Evolutionary conservation across 2,113 vertebrate species (phyloP), one percentile per base, ranked within the genome.

Genomic region (Apaloderma vittatum): DNA sequence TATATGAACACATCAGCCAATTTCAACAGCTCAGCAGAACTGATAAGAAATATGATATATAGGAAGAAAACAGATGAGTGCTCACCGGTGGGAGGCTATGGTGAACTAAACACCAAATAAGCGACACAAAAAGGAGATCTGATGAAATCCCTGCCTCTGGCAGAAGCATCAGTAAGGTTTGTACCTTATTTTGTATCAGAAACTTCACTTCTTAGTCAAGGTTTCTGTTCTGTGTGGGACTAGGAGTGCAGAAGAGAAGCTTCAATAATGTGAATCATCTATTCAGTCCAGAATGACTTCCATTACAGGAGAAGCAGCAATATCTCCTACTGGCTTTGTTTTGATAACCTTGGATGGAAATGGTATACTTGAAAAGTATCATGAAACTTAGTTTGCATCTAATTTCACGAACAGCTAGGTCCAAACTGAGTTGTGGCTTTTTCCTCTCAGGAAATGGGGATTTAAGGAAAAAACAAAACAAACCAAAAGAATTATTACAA

Each of bases 31-130:
- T 67, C 37, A 61, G 8, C 21, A 55, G 26, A 62, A 19, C 20
- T 57, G 62, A 24, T 67, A 90, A 73, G 45, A 51, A 67, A 21
- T 32, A 46, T 6, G n/a, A 37, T 8, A 37, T 15, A 46, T 6
- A 78, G 32, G 21, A 43, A 77, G 34, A 49, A 67, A 32, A 63
- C 7, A 86, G 29, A 67, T 13, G 24, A 95, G 11, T 20, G 7
- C 11, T 82, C 9, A 20, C 0, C 0, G 0, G 4, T 40, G 8
- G 5, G 5, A 57, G 14, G 29, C 34, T 72, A 45, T 1, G 0
- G 52, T 61, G 32, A 72, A 37, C 32, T 82, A 59, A 75, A 30
- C 21, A 59, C 13, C 43, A 37, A 6, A 11, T 24, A 71, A 77
- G 29, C 22, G 66, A 46, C 46, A 17, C 8, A 24, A 49, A 81